Conservation (phyloP, 1,140 invertebrate genomes). For the Drosophila nigrodunni region DNA sequence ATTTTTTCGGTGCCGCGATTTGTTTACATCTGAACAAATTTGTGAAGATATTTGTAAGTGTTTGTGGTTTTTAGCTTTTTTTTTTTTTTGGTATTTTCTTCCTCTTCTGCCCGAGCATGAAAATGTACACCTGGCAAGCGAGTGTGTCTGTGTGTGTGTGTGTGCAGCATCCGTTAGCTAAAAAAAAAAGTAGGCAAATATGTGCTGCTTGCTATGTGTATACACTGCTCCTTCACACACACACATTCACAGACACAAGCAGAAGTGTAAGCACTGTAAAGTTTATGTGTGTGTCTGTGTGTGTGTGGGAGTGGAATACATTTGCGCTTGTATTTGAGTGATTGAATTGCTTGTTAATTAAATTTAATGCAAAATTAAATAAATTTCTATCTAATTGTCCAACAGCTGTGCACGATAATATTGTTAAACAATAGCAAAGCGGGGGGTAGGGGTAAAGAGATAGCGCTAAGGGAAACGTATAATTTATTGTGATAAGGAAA, state of each 20-base stretch:
- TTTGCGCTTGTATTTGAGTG: slow-evolving; percentile 44
- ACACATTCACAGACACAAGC: not conserved
- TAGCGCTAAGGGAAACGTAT: not conserved
- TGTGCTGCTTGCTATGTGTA: slow-evolving; percentile 46
- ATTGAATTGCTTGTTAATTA: slow-evolving; percentile 56
- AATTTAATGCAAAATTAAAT: slow-evolving; percentile 55
- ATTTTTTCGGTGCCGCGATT: slow-evolving; percentile 21
- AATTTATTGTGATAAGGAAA: slow-evolving; percentile 30
- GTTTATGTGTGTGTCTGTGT: slow-evolving; percentile 34
- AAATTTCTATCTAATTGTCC: slow-evolving; percentile 62
- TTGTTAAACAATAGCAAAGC: not conserved
- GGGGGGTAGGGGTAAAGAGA: slow-evolving; percentile 12
- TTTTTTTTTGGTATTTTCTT: not conserved
- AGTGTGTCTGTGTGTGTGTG: slow-evolving; percentile 18
- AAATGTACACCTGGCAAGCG: slow-evolving; percentile 71
- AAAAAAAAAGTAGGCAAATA: slow-evolving; percentile 65
- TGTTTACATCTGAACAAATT: slow-evolving; percentile 58
- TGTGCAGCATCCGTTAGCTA: slow-evolving; percentile 59
- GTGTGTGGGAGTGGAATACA: slow-evolving; percentile 30
- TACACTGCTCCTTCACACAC: slow-evolving; percentile 26
- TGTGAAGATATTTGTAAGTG: slow-evolving; percentile 62
- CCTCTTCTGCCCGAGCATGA: slow-evolving; percentile 38
- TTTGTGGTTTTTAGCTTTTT: slow-evolving; percentile 15
- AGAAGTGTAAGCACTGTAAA: not conserved
- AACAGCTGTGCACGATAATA: slow-evolving; percentile 40